phyloP scores from a whole-genome alignment of 2,797 vertebrate genomes.

The Sebastes iracundus region DNA sequence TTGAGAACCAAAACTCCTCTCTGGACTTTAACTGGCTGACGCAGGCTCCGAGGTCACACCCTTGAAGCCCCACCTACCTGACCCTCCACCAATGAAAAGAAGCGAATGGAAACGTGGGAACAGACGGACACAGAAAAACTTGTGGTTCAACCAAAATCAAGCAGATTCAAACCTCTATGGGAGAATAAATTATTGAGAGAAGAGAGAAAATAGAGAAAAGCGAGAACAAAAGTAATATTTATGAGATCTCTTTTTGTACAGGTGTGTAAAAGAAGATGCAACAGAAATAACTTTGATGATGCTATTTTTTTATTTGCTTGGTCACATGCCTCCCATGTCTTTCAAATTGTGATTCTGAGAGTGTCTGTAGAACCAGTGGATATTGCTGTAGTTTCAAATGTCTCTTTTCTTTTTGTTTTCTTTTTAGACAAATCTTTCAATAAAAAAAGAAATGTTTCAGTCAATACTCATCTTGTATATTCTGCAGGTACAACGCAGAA shows the following conservation, averaged over 20 bases:
- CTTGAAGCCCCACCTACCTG: constrained; percentile 19
- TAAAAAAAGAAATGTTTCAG: constrained; percentile 79
- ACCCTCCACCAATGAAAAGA: constrained; percentile 53
- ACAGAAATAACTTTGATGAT: constrained; percentile 82
- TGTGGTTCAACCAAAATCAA: constrained; percentile 73
- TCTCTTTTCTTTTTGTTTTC: constrained; percentile 87
- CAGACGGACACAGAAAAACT: constrained; percentile 31
- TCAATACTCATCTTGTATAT: not conserved
- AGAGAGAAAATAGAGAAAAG: constrained; percentile 26
- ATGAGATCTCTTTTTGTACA: constrained; percentile 84
- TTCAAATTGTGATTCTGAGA: constrained; percentile 86
- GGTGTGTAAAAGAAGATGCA: constrained; percentile 83
- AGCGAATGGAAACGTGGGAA: constrained; percentile 11
- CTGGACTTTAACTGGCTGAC: constrained; percentile 9
- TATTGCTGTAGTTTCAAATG: constrained; percentile 94
- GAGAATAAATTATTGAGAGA: constrained; percentile 77
- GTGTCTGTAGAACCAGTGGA: constrained; percentile 98
- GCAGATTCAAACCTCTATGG: constrained; percentile 74
- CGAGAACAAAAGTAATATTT: constrained; percentile 80
- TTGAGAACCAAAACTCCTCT: not conserved
- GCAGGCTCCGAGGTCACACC: constrained; percentile 15
- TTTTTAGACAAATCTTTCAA: constrained; percentile 99
- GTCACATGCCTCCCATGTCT: constrained; percentile 84
- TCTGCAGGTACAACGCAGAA: not conserved
- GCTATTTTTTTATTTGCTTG: constrained; percentile 86